Base-by-base conservation (phyloP, 2,113 vertebrate species). In the Phaethornis superciliosus region DNA sequence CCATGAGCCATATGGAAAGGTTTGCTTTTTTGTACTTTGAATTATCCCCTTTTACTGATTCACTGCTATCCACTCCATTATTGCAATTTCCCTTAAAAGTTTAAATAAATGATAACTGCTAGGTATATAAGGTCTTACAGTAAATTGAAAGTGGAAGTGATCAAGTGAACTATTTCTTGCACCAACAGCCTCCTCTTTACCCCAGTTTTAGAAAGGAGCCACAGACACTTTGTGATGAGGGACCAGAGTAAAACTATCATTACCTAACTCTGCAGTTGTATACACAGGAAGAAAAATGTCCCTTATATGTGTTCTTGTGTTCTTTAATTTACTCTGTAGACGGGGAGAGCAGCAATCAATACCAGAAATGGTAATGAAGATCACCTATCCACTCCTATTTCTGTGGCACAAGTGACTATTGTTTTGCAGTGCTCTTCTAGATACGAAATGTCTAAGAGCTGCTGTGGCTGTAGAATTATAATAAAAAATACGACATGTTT, bases 271-370 rank as follows among this genome's bases (percentile, higher is more conserved):
- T 67, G 51, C 49, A 60, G 42, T 87, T 78, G 15, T 58, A 64
- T 75, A 55, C 68, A 63, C 35, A 81, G 44, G 95, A 89, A 89
- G 79, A 95, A 77, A 87, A 94, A 59, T 86, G 74, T 81, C 60
- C 68, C 74, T 85, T 64, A 6, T 37, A 33, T 55, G 44, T 81
- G 86, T 85, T 32, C 81, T 88, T 96, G 69, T 90, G 70, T 96
- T 74, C 90, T 95, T 68, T 95, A 67, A 94, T 96, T 96, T 92
- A 85, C 81, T 65, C 47, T 28, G 58, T 79, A 89, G 83, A 92
- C 92, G 46, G 47, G 76, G 92, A 91, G 64, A 77, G 89, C 54
- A 71, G 74, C 69, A 94, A 92, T 83, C 88, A 77, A 70, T 72
- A 83, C 64, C 58, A 87, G 77, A 79, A 84, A 86, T 71, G 72